Conservation (phyloP, 1,140 invertebrate species). For the Tetramorium parvispinum region DNA sequence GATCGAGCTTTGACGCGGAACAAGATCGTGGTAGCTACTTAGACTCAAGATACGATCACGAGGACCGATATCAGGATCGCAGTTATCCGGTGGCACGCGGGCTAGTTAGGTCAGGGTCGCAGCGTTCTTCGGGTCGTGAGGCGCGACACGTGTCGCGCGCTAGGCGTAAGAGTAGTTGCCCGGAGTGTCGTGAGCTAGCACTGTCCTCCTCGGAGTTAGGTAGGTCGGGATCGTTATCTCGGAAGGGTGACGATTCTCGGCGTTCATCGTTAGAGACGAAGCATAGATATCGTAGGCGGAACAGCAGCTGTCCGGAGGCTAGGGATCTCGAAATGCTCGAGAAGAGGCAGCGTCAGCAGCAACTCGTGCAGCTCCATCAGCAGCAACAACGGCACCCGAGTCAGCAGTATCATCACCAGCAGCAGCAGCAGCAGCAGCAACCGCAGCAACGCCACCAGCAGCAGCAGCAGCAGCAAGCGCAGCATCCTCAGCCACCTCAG, state of each 20-base stretch:
- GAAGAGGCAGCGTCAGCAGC: constrained; percentile 65
- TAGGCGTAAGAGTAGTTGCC: constrained; percentile 79
- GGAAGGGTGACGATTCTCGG: constrained; percentile 59
- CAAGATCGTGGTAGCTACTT: constrained; percentile 53
- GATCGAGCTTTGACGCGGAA: constrained; percentile 57
- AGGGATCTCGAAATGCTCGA: constrained; percentile 78
- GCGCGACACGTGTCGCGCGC: constrained; percentile 49
- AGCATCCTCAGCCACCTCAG: constrained; percentile 69
- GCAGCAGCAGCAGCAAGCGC: constrained; percentile 29
- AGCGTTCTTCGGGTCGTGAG: constrained; percentile 50
- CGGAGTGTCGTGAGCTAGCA: constrained; percentile 77
- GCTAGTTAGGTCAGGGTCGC: constrained; percentile 66
- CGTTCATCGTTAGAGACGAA: constrained; percentile 61
- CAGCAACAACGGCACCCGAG: constrained; percentile 2
- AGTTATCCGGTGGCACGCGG: constrained; percentile 54
- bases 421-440: constrained; percentile 2
- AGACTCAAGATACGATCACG: constrained; percentile 65
- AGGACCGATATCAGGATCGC: constrained; percentile 49
- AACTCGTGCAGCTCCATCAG: background rate
- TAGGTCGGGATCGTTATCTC: constrained; percentile 71
- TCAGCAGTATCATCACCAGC: constrained; percentile 52
- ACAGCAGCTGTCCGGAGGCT: constrained; percentile 83
- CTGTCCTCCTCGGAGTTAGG: constrained; percentile 64
- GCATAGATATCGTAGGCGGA: constrained; percentile 77
- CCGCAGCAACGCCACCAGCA: constrained; percentile 38